Conservation (phyloP, 2,888 invertebrate species). For the Crepidodera aurea region DNA sequence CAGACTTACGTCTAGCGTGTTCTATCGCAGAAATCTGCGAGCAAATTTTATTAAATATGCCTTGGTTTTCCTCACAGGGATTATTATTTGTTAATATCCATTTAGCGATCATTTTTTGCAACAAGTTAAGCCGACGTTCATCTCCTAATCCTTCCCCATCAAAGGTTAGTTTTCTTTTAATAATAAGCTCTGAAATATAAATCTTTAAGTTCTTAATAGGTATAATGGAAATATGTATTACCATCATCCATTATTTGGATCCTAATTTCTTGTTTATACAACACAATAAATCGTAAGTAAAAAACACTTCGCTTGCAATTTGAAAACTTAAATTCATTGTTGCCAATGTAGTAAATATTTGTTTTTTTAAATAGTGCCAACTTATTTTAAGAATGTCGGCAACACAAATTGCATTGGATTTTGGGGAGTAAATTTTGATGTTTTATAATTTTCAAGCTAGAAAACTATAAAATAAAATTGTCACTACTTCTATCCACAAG, state of each 20-base stretch:
- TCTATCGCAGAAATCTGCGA: conserved; percentile 87
- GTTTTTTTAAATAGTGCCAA: too few relatives aligned
- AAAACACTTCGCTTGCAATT: too few relatives aligned
- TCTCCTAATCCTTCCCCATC: conserved; percentile 98
- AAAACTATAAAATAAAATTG: too few relatives aligned
- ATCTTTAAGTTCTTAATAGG: neutral
- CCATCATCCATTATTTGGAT: neutral
- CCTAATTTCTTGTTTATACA: neutral
- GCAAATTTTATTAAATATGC: conserved; percentile 78
- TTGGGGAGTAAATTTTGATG: too few relatives aligned
- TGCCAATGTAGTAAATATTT: too few relatives aligned
- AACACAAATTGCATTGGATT: too few relatives aligned
- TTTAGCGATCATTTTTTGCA: conserved; percentile 83
- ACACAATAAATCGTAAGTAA: too few relatives aligned
- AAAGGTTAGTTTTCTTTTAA: conserved; percentile 86
- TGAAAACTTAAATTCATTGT: too few relatives aligned
- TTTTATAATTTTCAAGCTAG: too few relatives aligned
- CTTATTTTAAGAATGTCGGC: too few relatives aligned
- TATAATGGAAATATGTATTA: neutral
- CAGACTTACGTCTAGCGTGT: conserved; percentile 85
- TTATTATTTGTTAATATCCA: conserved; percentile 76
- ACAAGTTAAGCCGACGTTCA: conserved; percentile 84
- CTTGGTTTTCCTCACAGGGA: conserved; percentile 69
- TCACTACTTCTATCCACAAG: too few relatives aligned
- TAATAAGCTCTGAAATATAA: conserved; percentile 83